These are phyloP conservation scores for Tokudaia tokunoshimensis DNA, from an alignment of 2,797 vertebrate species.

Conservation along the genomic window DNA sequence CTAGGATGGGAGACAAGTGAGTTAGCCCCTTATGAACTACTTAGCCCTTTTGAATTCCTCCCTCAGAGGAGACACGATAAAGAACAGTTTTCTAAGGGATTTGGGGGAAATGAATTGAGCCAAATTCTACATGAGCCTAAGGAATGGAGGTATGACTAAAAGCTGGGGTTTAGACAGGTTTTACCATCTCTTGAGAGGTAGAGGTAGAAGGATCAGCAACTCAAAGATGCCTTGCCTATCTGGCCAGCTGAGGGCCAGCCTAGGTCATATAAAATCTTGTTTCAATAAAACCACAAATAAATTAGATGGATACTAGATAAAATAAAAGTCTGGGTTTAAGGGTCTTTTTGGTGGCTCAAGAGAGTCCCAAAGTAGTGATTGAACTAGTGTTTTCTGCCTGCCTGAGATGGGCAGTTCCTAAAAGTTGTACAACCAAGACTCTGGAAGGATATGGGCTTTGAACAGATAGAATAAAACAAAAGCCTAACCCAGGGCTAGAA, in stretches of 20 bases:
- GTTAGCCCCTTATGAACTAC: neutral
- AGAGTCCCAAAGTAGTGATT: neutral
- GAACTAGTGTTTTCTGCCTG: neutral
- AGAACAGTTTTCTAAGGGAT: neutral
- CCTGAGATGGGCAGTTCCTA: neutral
- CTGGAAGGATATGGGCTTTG: neutral
- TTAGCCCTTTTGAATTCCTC: neutral
- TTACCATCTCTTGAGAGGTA: neutral
- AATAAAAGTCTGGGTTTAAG: neutral
- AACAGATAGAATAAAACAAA: conserved; percentile 25
- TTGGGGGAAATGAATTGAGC: neutral
- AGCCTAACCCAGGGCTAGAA: neutral
- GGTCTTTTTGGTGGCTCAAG: neutral
- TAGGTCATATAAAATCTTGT: neutral
- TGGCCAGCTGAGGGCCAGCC: neutral
- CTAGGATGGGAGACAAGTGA: neutral
- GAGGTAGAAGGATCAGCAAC: neutral
- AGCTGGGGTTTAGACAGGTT: neutral
- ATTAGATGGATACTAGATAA: neutral
- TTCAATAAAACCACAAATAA: neutral
- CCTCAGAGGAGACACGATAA: neutral
- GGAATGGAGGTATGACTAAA: neutral
- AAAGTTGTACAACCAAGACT: neutral
- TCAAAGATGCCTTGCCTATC: neutral
- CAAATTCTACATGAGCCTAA: neutral